phyloP scores from a whole-genome alignment of 1,140 invertebrate genomes.

The Lysiphlebus fabarum region DNA sequence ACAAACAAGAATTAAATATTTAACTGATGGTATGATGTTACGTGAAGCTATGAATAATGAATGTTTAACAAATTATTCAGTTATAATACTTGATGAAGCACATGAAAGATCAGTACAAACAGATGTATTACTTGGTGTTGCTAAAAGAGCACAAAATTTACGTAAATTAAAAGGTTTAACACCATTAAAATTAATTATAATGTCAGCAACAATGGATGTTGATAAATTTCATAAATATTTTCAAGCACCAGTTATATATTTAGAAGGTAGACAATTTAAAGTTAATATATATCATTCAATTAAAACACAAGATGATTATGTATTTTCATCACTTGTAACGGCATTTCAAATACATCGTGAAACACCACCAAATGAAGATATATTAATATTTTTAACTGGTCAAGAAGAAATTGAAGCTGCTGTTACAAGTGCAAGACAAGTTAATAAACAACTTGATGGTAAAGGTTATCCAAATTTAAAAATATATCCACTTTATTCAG shows the following conservation, averaged over 20 bases:
- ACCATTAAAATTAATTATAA: constrained; percentile 78
- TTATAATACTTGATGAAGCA: constrained; percentile 94
- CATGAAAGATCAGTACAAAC: constrained; percentile 96
- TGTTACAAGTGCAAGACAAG: constrained; percentile 70
- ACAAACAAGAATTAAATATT: constrained; percentile 79
- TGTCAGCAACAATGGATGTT: constrained; percentile 95
- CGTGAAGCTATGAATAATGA: constrained; percentile 79
- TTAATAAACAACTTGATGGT: constrained; percentile 64
- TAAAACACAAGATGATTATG: constrained; percentile 80
- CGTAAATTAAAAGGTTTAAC: constrained; percentile 61
- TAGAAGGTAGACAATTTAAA: constrained; percentile 85
- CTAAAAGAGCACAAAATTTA: constrained; percentile 74
- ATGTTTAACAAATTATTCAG: constrained; percentile 70
- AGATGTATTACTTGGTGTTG: constrained; percentile 85
- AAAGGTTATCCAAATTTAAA: constrained; percentile 59
- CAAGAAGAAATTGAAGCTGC: constrained; percentile 97
- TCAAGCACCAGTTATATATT: constrained; percentile 77
- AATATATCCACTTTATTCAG: constrained; percentile 81
- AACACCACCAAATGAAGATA: constrained; percentile 76
- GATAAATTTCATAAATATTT: constrained; percentile 92
- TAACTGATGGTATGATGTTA: constrained; percentile 94
- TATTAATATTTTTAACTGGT: constrained; percentile 96
- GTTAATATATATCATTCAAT: constrained; percentile 78
- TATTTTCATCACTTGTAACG: constrained; percentile 75
- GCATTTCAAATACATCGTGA: constrained; percentile 89